Evolutionary conservation across 2,113 vertebrate species (phyloP), one percentile per base, ranked within the genome.

Genomic region (Gopherus flavomarginatus): DNA sequence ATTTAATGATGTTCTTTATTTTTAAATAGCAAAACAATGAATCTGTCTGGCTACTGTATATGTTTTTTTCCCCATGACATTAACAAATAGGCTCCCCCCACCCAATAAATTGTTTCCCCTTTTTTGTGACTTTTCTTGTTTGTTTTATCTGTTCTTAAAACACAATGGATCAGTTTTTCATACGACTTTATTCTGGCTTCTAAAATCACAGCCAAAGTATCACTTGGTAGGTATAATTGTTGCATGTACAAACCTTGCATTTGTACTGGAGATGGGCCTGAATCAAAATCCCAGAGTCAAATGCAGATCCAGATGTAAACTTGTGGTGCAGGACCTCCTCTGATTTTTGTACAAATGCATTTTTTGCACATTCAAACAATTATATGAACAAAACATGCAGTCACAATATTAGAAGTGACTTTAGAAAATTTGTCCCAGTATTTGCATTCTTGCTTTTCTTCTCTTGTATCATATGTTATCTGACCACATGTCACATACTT

Each of bases 401-500:
- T 95, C 96, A 90, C 94, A 93, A 95, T 95, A 97, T 44, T 96
- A 97, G 95, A 93, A 83, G 81, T 94, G 85, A 96, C 96, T 97
- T 97, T 96, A 86, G 90, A 92, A 87, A 86, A 88, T 95, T 81
- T 95, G 83, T 93, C 85, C 85, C 87, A 85, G 92, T 95, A 94
- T 96, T 95, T 96, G 94, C 83, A 89, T 96, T 95, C 78, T 95
- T 90, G 59, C 90, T 92, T 92, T 92, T 59, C 78, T 95, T 89
- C 81, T 56, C 52, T 94, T 96, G 93, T 94, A 94, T 94, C 94
- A 93, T 90, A 96, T 96, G 8, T 94, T 96, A 94, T 96, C 94
- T 95, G 88, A 81, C 90, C 9, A 0, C 95, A 92, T 94, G 59
- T 97, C 88, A 95, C 69, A 83, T 93, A 92, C 85, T 96, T 96